Evolutionary conservation across 2,113 vertebrate species (phyloP), one percentile per base, ranked within the genome.

Genomic region (Neolamprologus kungweensis): DNA sequence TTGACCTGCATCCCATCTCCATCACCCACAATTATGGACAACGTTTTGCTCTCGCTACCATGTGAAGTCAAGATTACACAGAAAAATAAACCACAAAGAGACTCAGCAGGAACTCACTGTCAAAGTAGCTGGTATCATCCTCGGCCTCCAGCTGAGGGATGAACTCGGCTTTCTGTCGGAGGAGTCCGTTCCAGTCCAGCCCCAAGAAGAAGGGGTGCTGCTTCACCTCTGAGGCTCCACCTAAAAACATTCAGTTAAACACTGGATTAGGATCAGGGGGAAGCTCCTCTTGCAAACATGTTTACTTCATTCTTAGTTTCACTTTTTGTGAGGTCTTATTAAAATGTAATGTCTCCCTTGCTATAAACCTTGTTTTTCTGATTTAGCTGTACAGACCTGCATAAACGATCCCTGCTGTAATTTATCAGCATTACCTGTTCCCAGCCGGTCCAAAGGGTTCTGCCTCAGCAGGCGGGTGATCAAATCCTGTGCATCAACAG

Each of bases 41-140:
- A 50, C 4, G 5, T 65, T 19, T 53, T n/a, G 12, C 8, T 31
- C 1, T 47, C 3, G 8, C 42, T 51, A 51, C 42, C 42, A 33
- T 5, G 9, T 51, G 13, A 21, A 53, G 40, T 80, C 19, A 47
- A 47, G 26, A 60, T 80, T 53, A 37, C 21, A 45, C 17, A 58
- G 11, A 51, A 35, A 3, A 73, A 45, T 11, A 57, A 33, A 81
- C 14, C 79, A 13, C 3, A 73, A 3, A 60, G 19, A 8, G 55
- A 81, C 12, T 82, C 14, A 80, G 8, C 11, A 53, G 40, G 11
- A 55, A 87, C 98, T 93, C 95, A 99, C 99, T 99, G 95, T 99
- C 99, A 4, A 99, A 99, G 95, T 99, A 99, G 95, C 98, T 99
- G 73, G 98, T 99, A 94, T 99, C 99, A 0, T 99, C 99, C 82